phyloP scores from a whole-genome alignment of 1,140 invertebrate genomes.

The Megalonaias nervosa region DNA sequence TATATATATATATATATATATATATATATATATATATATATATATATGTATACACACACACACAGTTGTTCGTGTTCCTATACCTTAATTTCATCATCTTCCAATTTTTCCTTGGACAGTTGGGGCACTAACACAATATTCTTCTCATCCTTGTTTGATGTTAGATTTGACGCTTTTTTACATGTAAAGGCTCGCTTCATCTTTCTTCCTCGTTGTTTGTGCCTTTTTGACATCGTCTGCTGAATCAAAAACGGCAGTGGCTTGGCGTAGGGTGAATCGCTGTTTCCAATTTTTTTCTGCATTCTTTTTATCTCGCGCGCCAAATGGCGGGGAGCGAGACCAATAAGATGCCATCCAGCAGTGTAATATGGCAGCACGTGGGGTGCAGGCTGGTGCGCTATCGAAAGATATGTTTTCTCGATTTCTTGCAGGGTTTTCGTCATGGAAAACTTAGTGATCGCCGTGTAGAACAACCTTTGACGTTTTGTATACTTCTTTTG shows the following conservation, averaged over 20 bases:
- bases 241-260: slow-evolving; percentile 42
- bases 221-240: too few relatives aligned
- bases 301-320: slow-evolving; percentile 45
- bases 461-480: slow-evolving; percentile 49
- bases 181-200: too few relatives aligned
- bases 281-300: slow-evolving; percentile 34
- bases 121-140: too few relatives aligned
- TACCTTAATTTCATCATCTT: too few relatives aligned
- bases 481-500: slow-evolving; percentile 25
- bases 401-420: slow-evolving; percentile 23
- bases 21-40: too few relatives aligned
- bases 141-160: too few relatives aligned
- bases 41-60: too few relatives aligned
- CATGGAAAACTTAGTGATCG: slow-evolving; percentile 47
- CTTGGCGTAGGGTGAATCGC: slow-evolving; percentile 54
- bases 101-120: too few relatives aligned
- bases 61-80: too few relatives aligned
- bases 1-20: too few relatives aligned
- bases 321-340: slow-evolving; percentile 49
- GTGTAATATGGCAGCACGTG: slow-evolving; percentile 56
- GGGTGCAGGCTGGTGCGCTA: slow-evolving; percentile 35
- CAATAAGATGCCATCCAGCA: slow-evolving; percentile 48
- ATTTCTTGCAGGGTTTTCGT: slow-evolving; percentile 39
- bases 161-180: too few relatives aligned
- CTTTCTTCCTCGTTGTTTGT: too few relatives aligned